Evolutionary conservation across 2,797 vertebrate species (phyloP).

Genomic region (Pipistrellus pygmaeus): DNA sequence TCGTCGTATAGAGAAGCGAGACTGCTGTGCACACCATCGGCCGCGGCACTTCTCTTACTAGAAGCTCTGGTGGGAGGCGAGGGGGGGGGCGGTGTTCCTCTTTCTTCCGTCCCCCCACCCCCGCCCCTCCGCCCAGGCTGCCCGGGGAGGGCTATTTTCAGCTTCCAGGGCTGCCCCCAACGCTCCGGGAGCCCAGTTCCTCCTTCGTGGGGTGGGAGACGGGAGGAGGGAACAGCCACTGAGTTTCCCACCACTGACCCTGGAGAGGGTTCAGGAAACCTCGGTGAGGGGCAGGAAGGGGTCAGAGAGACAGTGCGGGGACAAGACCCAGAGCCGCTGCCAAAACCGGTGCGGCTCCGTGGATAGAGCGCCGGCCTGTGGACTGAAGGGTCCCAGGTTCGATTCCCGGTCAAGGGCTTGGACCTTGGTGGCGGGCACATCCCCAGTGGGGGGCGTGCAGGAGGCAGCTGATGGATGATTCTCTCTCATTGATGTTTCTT

Average conservation of each 20-base stretch:
- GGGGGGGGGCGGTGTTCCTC: not conserved
- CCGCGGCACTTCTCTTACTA: constrained; percentile 13
- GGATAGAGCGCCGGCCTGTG: too few species aligned
- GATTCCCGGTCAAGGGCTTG: too few species aligned
- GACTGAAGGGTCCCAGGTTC: too few species aligned
- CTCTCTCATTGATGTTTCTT: too few species aligned
- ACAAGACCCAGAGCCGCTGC: not conserved
- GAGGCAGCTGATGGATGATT: too few species aligned
- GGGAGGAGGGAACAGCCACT: not conserved
- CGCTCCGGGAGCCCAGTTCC: not conserved
- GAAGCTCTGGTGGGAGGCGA: not conserved
- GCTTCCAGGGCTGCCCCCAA: not conserved
- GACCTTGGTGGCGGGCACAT: too few species aligned
- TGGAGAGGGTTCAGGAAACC: not conserved
- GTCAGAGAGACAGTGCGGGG: not conserved
- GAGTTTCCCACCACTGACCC: not conserved
- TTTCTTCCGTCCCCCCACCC: not conserved
- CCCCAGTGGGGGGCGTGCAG: too few species aligned
- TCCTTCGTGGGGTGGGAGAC: not conserved
- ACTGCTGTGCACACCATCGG: not conserved
- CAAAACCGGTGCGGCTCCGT: too few species aligned
- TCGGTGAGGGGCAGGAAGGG: accelerated
- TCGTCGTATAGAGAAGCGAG: constrained; percentile 62
- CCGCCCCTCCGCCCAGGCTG: too few species aligned
- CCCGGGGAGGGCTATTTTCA: not conserved